phyloP scores from a whole-genome alignment of 2,113 vertebrate species.

The Tragelaphus strepsiceros region DNA sequence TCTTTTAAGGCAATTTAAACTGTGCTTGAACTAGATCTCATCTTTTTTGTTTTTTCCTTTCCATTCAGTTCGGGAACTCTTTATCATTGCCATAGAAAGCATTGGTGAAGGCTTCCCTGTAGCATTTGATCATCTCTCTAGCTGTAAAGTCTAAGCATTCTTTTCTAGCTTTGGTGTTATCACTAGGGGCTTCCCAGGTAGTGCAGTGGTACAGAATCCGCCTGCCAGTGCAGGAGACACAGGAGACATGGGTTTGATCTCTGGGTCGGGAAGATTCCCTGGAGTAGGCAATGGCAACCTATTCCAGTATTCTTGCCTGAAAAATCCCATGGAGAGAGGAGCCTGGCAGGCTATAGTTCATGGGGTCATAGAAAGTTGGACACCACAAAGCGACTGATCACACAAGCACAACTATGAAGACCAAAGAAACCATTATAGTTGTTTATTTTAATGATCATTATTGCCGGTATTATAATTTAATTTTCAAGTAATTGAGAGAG shows the following conservation, averaged over 20 bases:
- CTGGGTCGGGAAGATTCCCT: neutral
- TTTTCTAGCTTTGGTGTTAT: neutral
- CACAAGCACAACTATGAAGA: neutral
- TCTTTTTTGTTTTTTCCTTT: neutral
- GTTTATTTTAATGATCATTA: neutral
- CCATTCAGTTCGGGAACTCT: neutral
- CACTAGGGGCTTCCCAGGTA: neutral
- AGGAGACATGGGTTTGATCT: neutral
- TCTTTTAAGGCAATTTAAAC: neutral
- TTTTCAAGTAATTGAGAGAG: neutral
- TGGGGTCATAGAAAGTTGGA: neutral
- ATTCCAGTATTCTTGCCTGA: neutral
- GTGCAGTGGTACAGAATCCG: neutral
- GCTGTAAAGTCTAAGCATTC: neutral
- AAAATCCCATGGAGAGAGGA: neutral
- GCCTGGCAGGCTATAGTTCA: neutral
- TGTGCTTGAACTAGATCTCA: neutral
- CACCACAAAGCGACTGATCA: neutral
- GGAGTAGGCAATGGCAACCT: neutral
- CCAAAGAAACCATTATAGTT: neutral
- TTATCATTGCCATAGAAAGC: neutral
- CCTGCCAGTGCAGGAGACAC: neutral
- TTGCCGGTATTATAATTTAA: neutral
- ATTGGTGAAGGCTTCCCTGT: neutral
- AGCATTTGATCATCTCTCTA: neutral